Base-by-base conservation (phyloP, 2,113 vertebrate species). In the Urocolius indicus region DNA sequence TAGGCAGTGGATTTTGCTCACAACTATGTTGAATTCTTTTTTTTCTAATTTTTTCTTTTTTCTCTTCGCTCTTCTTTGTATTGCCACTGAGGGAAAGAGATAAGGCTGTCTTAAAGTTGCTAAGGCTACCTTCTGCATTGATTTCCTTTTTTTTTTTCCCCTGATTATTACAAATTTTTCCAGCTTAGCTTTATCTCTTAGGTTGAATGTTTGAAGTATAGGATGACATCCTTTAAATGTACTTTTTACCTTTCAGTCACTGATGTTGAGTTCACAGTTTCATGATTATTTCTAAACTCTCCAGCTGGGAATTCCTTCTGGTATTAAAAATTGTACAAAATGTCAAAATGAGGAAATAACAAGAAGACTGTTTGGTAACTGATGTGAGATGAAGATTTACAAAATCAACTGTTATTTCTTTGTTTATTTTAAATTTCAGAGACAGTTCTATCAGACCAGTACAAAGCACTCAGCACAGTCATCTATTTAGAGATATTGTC, bases 261-360 rank as follows among this genome's bases (percentile, higher is more conserved):
- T 78, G 61, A 58, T 10, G 23, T 43, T 43, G 26, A 71, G 11
- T 57, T 91, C 38, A 72, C 5, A 45, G 16, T 61, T 87, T 80
- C 32, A 14, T 85, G 79, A 85, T 72, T 85, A 62, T 69, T 85
- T 51, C 30, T 54, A 73, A 83, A 73, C 24, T 22, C 24, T 75
- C 46, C 45, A 41, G 4, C 13, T 88, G 52, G 36, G 36, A 93
- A 58, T 66, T 91, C 27, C 9, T 67, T 75, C 16, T 71, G 14
- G 30, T 94, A 89, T 79, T 85, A 85, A 90, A 96, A 91, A 68
- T 29, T 75, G 23, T 82, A 41, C 38, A 51, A 79, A 73, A 85
- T 65, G 9, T 82, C 58, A 89, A 81, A 89, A 57, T 11, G 13
- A 54, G 52, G 30, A 89, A 82, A 68, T 13, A 88, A n/a, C 20